These are phyloP conservation scores for Cephalotes varians DNA, from an alignment of 2,888 invertebrate species.

Conservation along the genomic window DNA sequence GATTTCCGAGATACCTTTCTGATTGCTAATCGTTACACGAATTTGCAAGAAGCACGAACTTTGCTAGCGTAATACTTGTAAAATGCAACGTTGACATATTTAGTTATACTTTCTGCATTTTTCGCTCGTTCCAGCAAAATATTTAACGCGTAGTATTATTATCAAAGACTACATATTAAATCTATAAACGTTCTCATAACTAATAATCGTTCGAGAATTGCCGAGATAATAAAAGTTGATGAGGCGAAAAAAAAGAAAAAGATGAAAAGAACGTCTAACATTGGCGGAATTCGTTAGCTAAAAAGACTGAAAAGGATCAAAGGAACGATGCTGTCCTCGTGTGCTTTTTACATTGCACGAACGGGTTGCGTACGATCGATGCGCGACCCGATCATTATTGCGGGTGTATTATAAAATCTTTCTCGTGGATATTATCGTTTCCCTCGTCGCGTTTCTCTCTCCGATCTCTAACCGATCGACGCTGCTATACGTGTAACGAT, in stretches of 20 bases:
- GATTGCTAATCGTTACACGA: slow-evolving; percentile 52
- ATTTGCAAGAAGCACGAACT: slow-evolving; percentile 10
- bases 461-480: slow-evolving; percentile 6
- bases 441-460: background rate
- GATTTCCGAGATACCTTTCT: slow-evolving; percentile 60
- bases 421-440: slow-evolving; percentile 35
- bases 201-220: slow-evolving; percentile 50
- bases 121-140: background rate
- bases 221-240: slow-evolving; percentile 48
- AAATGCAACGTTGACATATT: background rate
- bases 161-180: slow-evolving; percentile 29
- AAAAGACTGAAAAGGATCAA: slow-evolving; percentile 36
- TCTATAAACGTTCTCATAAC: slow-evolving; percentile 36
- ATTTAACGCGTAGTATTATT: slow-evolving; percentile 23
- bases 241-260: slow-evolving; percentile 7
- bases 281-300: slow-evolving; percentile 31
- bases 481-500: background rate
- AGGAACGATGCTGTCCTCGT: slow-evolving; percentile 48
- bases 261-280: slow-evolving; percentile 22
- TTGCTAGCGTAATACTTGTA: background rate
- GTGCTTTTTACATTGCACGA: slow-evolving; percentile 48
- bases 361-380: slow-evolving; percentile 48
- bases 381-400: slow-evolving; percentile 48
- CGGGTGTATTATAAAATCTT: slow-evolving; percentile 46
- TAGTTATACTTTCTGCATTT: background rate